phyloP scores from a whole-genome alignment of 2,797 vertebrate genomes.

The Nothura maculosa region DNA sequence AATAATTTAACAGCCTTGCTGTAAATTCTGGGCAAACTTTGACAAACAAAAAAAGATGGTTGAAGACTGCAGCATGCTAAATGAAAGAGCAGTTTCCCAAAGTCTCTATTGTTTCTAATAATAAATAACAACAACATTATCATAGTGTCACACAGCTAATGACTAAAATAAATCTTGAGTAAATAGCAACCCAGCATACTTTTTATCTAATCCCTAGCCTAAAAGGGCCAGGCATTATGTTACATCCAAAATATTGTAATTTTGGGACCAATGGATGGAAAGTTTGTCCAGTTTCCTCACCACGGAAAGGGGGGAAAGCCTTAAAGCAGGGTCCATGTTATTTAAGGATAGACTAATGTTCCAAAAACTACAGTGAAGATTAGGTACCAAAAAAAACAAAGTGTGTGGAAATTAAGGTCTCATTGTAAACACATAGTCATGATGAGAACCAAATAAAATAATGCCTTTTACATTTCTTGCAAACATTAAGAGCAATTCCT shows the following conservation, averaged over 20 bases:
- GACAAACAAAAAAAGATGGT: constrained; percentile 14
- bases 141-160: not conserved
- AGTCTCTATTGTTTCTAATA: not conserved
- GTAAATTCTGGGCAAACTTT: constrained; percentile 17
- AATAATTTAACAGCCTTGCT: constrained; percentile 59
- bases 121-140: not conserved
- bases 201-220: not conserved
- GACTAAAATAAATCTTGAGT: not conserved
- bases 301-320: not conserved
- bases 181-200: not conserved
- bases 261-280: not conserved
- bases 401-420: not conserved
- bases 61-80: not conserved
- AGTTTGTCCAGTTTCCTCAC: not conserved
- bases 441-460: not conserved
- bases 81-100: not conserved
- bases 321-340: not conserved
- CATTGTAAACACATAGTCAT: not conserved
- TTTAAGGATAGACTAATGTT: not conserved
- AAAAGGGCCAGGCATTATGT: not conserved
- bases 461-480: too few relatives aligned
- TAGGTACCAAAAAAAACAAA: too few relatives aligned
- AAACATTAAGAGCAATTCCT: not conserved
- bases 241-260: not conserved
- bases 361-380: not conserved